Base-by-base conservation (phyloP, 2,113 vertebrate species). In the Mohoua ochrocephala region DNA sequence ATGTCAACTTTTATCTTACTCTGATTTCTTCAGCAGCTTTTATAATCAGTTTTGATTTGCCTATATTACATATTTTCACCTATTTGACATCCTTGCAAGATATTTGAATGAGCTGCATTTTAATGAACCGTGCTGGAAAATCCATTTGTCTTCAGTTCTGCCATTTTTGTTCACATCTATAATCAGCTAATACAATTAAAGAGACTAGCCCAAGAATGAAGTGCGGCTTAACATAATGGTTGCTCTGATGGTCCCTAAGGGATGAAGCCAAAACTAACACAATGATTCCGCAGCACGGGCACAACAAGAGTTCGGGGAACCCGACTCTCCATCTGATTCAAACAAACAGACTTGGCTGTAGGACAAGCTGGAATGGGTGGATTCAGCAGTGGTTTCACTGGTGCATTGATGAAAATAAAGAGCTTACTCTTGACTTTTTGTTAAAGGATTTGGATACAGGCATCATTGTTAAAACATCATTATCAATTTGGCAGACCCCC, bases 41-140 rank as follows among this genome's bases (percentile, higher is more conserved):
- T 92, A 50, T 80, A 91, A 96, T 91, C 53, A 80, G 30, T 86
- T 95, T 92, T 95, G 88, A 84, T 92, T 93, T 91, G 45, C 39
- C 33, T 86, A n/a, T 92, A 71, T 88, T 83, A 67, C 60, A 56
- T 63, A 59, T 92, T 93, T 87, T 80, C 80, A 95, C 93, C 79
- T 91, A 59, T 83, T 77, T 92, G 80, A 89, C 79, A 91, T 81
- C 56, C 35, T 64, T 89, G 74, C 11, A 68, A 89, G 71, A 49
- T 91, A 67, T 60, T 56, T 88, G 50, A 79, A 94, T 90, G 41
- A 90, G 45, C 35, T 84, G 54, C 17, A 74, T 95, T 95, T 90
- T 86, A 91, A 96, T 67, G 68, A 93, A 63, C 39, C 0, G 0
- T 63, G 15, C 33, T 63, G 52, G 45, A 92, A 95, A 89, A 91